Conservation (phyloP, 2,797 vertebrate genomes). For the Sebastes steindachneri region DNA sequence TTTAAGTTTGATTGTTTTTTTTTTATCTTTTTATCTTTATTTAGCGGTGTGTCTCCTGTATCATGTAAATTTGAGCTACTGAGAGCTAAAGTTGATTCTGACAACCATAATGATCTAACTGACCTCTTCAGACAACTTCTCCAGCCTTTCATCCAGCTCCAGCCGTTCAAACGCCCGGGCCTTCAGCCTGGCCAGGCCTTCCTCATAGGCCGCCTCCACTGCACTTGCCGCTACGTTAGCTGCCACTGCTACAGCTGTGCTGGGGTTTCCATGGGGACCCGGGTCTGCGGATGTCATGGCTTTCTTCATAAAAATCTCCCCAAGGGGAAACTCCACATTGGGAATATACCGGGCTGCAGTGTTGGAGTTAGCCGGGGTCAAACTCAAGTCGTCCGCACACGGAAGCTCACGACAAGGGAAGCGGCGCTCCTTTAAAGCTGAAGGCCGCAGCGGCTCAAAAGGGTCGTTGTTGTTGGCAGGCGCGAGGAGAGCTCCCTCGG, state of each 20-base stretch:
- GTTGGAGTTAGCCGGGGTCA: slow-evolving; percentile 83
- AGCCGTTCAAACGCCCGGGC: slow-evolving; percentile 96
- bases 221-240: slow-evolving; percentile 88
- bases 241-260: slow-evolving; percentile 89
- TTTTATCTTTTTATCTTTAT: not conserved
- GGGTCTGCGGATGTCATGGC: slow-evolving; percentile 89
- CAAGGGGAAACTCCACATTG: slow-evolving; percentile 96
- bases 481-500: slow-evolving; percentile 86
- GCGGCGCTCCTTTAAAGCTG: slow-evolving; percentile 88
- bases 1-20: not conserved
- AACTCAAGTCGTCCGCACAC: slow-evolving; percentile 91
- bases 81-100: not conserved
- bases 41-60: not conserved
- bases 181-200: slow-evolving; percentile 94
- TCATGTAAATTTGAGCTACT: not conserved
- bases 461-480: slow-evolving; percentile 87
- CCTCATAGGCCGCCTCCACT: slow-evolving; percentile 94
- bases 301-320: slow-evolving; percentile 92
- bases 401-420: slow-evolving; percentile 91
- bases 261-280: slow-evolving; percentile 83
- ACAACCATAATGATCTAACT: not conserved
- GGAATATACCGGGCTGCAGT: slow-evolving; percentile 90
- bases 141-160: slow-evolving; percentile 94
- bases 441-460: slow-evolving; percentile 88
- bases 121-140: slow-evolving; percentile 95